phyloP scores from a whole-genome alignment of 2,888 invertebrate species.

The Diarsia mendica region DNA sequence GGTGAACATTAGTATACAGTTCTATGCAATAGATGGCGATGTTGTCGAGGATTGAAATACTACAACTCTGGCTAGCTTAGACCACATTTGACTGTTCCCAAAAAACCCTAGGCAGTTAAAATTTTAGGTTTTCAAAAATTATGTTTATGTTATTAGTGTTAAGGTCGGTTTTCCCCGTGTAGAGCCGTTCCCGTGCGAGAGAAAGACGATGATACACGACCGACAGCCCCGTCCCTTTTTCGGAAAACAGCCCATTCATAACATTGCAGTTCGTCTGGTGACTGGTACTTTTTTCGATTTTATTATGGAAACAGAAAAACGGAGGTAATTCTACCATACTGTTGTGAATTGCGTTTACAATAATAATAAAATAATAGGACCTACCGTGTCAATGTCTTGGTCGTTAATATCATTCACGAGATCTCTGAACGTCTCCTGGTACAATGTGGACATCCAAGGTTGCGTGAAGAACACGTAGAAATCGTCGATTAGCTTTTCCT shows the following conservation, averaged over 20 bases:
- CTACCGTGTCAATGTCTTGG: constrained; percentile 80
- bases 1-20: background rate
- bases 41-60: background rate
- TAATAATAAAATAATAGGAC: too few relatives aligned
- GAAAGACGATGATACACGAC: background rate
- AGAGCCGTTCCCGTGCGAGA: background rate
- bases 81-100: background rate
- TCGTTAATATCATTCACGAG: constrained; percentile 80
- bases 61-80: background rate
- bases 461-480: constrained; percentile 92
- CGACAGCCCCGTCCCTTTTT: background rate
- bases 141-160: background rate
- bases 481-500: constrained; percentile 91
- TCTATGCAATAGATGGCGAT: constrained; percentile 43
- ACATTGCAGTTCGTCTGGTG: too few relatives aligned
- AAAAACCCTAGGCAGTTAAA: background rate
- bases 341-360: background rate
- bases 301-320: background rate
- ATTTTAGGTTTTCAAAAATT: background rate
- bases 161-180: background rate
- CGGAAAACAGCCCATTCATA: background rate
- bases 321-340: too few relatives aligned
- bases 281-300: background rate
- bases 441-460: constrained; percentile 92
- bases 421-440: constrained; percentile 90